Percentiles rank a stretch among this genome's conserved stretches.
phyloP scores from a whole-genome alignment of 2,888 invertebrate genomes.

The Archaeoteleia sp. region DNA sequence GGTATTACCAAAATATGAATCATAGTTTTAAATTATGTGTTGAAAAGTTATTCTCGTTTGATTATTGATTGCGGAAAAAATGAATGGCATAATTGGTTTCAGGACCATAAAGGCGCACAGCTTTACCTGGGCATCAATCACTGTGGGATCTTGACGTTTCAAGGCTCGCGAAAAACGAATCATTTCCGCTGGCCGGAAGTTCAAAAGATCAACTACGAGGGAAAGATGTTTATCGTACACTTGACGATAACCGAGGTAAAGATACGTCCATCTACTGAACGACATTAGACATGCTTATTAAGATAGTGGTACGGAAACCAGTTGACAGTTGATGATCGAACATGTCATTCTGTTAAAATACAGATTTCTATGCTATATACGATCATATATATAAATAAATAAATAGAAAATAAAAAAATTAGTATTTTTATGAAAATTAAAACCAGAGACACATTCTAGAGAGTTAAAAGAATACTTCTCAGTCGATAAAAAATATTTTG shows the following conservation, averaged over 20 bases:
- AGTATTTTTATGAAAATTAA: too few relatives aligned
- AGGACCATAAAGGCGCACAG: slow-evolving; percentile 95
- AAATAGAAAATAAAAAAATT: too few relatives aligned
- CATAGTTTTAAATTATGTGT: too few relatives aligned
- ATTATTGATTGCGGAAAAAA: slow-evolving; percentile 2
- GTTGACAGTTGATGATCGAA: too few relatives aligned
- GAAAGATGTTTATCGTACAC: slow-evolving; percentile 98
- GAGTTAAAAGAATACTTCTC: too few relatives aligned
- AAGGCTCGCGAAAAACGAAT: slow-evolving; percentile 93
- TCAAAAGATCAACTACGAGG: slow-evolving; percentile 96
- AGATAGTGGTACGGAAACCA: not conserved
- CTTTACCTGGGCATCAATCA: slow-evolving; percentile 96
- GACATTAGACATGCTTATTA: not conserved
- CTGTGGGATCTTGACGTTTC: slow-evolving; percentile 95
- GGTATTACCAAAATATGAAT: too few relatives aligned
- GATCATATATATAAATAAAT: too few relatives aligned
- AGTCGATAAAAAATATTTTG: too few relatives aligned
- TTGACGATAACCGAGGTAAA: slow-evolving; percentile 93
- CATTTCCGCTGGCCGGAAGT: slow-evolving; percentile 98
- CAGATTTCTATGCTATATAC: too few relatives aligned
- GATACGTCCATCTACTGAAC: not conserved
- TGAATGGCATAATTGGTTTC: slow-evolving; percentile 54
- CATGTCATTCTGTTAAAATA: too few relatives aligned
- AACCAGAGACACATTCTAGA: too few relatives aligned
- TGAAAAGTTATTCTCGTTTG: not conserved